phyloP scores from a whole-genome alignment of 1,140 invertebrate genomes.

The Onthophagus taurus region DNA sequence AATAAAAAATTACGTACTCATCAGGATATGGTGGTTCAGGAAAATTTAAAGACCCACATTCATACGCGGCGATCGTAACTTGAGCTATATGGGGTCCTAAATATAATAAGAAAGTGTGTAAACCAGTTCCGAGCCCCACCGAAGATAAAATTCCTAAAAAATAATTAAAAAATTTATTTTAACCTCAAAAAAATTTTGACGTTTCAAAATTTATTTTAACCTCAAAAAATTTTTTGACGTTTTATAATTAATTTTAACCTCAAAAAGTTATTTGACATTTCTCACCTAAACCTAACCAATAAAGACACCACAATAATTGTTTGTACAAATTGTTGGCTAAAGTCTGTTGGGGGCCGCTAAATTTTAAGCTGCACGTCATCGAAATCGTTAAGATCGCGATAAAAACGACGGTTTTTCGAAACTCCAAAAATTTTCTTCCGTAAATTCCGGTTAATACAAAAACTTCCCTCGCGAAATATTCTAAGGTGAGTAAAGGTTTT shows the following conservation, averaged over 20 bases:
- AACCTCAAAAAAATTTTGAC: not conserved
- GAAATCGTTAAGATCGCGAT: slow-evolving; percentile 36
- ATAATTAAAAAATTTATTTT: not conserved
- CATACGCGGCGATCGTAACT: slow-evolving; percentile 97
- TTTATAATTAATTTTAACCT: not conserved
- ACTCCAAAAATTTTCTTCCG: slow-evolving; percentile 45
- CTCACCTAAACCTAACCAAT: slow-evolving; percentile 78
- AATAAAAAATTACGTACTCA: slow-evolving; percentile 46
- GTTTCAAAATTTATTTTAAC: too few species aligned
- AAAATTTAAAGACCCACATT: slow-evolving; percentile 91
- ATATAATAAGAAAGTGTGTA: slow-evolving; percentile 97
- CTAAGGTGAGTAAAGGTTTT: slow-evolving; percentile 69
- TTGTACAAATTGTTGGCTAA: slow-evolving; percentile 38
- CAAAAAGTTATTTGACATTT: not conserved
- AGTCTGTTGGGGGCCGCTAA: slow-evolving; percentile 41
- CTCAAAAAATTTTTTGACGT: not conserved
- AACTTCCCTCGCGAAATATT: slow-evolving; percentile 76
- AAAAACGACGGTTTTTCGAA: slow-evolving; percentile 40
- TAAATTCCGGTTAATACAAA: slow-evolving; percentile 49
- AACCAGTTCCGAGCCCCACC: slow-evolving; percentile 92
- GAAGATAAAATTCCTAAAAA: slow-evolving; percentile 81
- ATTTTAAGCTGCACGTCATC: slow-evolving; percentile 37
- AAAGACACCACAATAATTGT: slow-evolving; percentile 66
- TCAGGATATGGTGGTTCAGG: slow-evolving; percentile 86
- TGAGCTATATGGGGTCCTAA: slow-evolving; percentile 85